These are phyloP conservation scores for Zygaena filipendulae DNA, from an alignment of 2,888 invertebrate genomes.

Conservation along the genomic window DNA sequence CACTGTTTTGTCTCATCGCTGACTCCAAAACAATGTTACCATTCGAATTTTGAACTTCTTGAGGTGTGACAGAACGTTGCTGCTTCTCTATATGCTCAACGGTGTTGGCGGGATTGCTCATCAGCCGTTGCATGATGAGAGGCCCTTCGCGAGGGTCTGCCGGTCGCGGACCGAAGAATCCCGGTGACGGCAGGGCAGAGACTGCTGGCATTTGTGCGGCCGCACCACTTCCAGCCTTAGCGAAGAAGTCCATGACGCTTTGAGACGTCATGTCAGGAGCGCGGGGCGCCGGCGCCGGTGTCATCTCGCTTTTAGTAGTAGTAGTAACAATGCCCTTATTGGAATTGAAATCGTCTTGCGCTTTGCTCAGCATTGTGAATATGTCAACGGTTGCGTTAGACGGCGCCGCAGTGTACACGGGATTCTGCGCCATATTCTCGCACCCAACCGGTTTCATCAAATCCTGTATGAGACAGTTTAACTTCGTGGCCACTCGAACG, in stretches of 20 bases:
- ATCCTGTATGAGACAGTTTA: constrained; percentile 78
- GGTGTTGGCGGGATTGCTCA: constrained; percentile 86
- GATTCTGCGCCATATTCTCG: constrained; percentile 47
- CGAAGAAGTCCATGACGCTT: constrained; percentile 90
- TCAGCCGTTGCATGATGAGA: constrained; percentile 77
- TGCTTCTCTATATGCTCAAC: constrained; percentile 91
- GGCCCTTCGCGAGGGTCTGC: constrained; percentile 70
- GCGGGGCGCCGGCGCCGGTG: constrained; percentile 43
- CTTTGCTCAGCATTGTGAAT: constrained; percentile 89
- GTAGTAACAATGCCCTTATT: constrained; percentile 47
- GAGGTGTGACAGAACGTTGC: constrained; percentile 81
- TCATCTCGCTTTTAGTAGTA: constrained; percentile 41
- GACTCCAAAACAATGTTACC: constrained; percentile 40
- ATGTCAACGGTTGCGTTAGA: constrained; percentile 71
- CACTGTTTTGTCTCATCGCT: constrained; percentile 38
- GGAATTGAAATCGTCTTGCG: constrained; percentile 87
- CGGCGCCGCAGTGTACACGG: constrained; percentile 37
- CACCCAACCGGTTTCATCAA: constrained; percentile 46
- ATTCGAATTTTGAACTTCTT: constrained; percentile 52
- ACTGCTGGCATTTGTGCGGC: constrained; percentile 64
- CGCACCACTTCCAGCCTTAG: constrained; percentile 74
- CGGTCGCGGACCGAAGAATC: constrained; percentile 52
- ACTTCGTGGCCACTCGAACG: constrained; percentile 78
- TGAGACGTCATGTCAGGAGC: constrained; percentile 80
- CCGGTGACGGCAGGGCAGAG: constrained; percentile 55